Evolutionary conservation across 53 echinoderm and acorn worm species (phyloP), one percentile per base, ranked within the genome.

Genomic region (Holothuria leucospilota): DNA sequence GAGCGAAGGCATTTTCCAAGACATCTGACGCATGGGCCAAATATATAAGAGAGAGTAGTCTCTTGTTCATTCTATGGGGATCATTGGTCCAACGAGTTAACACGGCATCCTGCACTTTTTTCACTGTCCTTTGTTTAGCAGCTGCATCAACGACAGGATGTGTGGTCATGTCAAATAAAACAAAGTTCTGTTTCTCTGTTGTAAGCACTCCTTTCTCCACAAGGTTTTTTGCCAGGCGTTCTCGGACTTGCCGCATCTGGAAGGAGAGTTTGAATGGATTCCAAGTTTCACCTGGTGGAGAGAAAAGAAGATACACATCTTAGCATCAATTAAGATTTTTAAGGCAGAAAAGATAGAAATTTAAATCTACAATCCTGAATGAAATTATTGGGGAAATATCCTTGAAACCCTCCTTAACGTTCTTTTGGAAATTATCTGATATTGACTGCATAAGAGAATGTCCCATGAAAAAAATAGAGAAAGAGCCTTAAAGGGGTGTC

Each of bases 131-230:
- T 51, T 99, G 99, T 29, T 99, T 99, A 62, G 90, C 86, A 18
- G 85, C 89, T 65, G 92, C 90, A 79, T 99, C 95, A 28, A 89
- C 87, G 39, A 99, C 91, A 23, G 99, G 99, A 85, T 99, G 99
- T 69, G 95, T 95, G 26, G 99, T 95, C 95, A 95, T 96, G 91
- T 99, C 99, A 78, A 99, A 99, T 21, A 99, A 90, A 20, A 99
- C 92, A 91, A 99, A 99, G 92, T 99, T 99, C 77, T 95, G 95
- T 71, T 99, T 99, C 81, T 99, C 99, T 18, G 99, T 99, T 62
- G 99, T 99, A 82, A 99, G 87, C 24, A 99, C 95, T 23, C 99
- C 99, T 62, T 99, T 99, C 86, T 99, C 99, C 14, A 99, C 99
- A 26, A 99, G 89, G 75, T 99, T 99, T 85, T 99, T 99, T 24